A percentile compares a stretch with the other conserved stretches of the same genome.
These are phyloP conservation scores for Chironomus striatipennis DNA, from an alignment of 1,140 invertebrate species.

Conservation along the genomic window DNA sequence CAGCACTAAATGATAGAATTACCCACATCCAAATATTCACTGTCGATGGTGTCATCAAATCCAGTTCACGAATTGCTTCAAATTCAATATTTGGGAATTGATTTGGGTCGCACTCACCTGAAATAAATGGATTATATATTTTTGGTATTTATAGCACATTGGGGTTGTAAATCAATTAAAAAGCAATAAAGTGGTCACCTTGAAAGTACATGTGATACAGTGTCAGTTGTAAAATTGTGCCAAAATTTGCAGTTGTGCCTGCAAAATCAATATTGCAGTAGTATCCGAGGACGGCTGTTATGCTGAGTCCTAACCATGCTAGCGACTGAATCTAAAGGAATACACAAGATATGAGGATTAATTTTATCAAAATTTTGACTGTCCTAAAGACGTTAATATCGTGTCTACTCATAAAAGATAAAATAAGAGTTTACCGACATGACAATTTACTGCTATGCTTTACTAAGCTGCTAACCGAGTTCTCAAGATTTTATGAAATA, in stretches of 20 bases:
- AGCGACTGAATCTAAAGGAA: slow-evolving; percentile 20
- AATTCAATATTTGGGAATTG: slow-evolving; percentile 15
- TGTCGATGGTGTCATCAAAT: slow-evolving; percentile 21
- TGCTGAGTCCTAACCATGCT: slow-evolving; percentile 21
- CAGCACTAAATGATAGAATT: slow-evolving; percentile 23
- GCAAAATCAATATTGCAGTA: slow-evolving; percentile 22
- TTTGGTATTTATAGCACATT: neutral
- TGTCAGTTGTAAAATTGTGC: slow-evolving; percentile 4
- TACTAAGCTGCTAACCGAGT: too few species aligned
- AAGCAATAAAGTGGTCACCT: neutral
- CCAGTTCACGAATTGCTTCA: neutral
- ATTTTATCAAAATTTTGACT: neutral
- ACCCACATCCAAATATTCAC: slow-evolving; percentile 28
- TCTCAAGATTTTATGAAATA: neutral
- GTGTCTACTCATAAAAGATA: too few species aligned
- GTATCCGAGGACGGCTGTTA: slow-evolving; percentile 20
- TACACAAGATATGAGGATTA: too few species aligned
- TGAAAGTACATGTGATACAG: slow-evolving; percentile 25
- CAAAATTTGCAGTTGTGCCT: slow-evolving; percentile 13
- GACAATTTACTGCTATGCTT: too few species aligned
- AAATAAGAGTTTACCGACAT: too few species aligned
- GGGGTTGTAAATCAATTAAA: too few species aligned
- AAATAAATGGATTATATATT: neutral
- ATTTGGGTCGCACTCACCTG: neutral
- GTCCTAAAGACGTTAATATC: too few species aligned